phyloP scores from a whole-genome alignment of 2,888 invertebrate genomes.

The Chaitophorus viminalis region DNA sequence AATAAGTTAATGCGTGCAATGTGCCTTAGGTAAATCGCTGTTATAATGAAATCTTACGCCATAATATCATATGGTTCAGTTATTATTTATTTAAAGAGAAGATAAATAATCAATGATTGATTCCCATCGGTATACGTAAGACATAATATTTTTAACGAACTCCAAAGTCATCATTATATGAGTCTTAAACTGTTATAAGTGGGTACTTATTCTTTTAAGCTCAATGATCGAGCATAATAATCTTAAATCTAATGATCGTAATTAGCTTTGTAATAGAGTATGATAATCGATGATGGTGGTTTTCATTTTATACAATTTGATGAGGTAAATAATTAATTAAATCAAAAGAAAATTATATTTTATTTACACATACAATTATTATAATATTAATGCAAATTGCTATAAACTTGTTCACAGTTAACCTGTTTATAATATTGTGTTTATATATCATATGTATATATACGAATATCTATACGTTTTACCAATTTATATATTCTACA shows the following conservation, averaged over 20 bases:
- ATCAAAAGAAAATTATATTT: too few relatives aligned
- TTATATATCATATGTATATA: too few relatives aligned
- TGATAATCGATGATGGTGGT: neutral
- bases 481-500: too few relatives aligned
- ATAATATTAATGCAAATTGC: too few relatives aligned
- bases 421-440: too few relatives aligned
- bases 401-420: too few relatives aligned
- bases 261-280: neutral
- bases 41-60: neutral
- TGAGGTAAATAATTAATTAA: too few relatives aligned
- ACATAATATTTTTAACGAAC: neutral
- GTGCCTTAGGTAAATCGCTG: conserved; percentile 1
- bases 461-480: too few relatives aligned
- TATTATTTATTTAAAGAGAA: conserved; percentile 20
- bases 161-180: neutral
- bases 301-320: too few relatives aligned
- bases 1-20: neutral
- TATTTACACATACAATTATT: too few relatives aligned
- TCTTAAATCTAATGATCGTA: neutral
- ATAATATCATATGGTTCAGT: neutral
- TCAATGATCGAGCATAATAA: neutral
- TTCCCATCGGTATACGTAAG: neutral
- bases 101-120: conserved; percentile 13
- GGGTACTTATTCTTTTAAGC: neutral
- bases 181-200: neutral